A percentile compares a stretch with the other conserved stretches of the same genome.
These are phyloP conservation scores for Stomorhina lunata DNA, from an alignment of 2,888 invertebrate genomes.

Conservation along the genomic window DNA sequence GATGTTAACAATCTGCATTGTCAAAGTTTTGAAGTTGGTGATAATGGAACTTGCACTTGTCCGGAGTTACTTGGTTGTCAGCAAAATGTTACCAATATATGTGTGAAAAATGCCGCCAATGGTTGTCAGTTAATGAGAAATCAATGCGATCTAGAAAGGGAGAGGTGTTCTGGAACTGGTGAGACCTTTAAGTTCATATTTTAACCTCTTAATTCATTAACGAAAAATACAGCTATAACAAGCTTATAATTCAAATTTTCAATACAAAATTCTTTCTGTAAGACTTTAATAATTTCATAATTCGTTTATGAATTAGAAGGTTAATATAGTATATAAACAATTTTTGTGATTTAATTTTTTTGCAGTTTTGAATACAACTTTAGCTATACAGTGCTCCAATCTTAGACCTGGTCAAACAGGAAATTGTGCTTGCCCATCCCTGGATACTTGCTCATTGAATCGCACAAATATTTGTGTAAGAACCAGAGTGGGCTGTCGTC, in stretches of 20 bases:
- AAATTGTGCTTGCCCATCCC: conserved; percentile 10
- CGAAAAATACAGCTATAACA: too few species aligned
- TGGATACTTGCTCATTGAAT: conserved; percentile 20
- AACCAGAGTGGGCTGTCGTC: conserved; percentile 22
- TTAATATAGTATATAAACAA: too few species aligned
- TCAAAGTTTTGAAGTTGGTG: conserved; percentile 14
- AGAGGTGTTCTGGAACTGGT: conserved; percentile 8
- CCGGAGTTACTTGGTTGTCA: conserved; percentile 12
- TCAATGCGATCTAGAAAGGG: conserved; percentile 16
- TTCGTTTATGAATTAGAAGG: too few species aligned
- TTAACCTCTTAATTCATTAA: not conserved
- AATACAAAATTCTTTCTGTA: too few species aligned
- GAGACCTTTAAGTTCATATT: not conserved
- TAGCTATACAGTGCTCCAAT: conserved; percentile 19
- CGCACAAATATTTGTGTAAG: conserved; percentile 36
- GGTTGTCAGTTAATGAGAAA: conserved; percentile 10
- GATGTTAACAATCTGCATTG: conserved; percentile 39
- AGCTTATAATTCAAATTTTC: too few species aligned
- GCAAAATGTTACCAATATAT: conserved; percentile 42
- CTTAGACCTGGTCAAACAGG: conserved; percentile 16
- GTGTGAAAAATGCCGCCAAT: conserved; percentile 35
- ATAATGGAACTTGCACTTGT: conserved; percentile 18
- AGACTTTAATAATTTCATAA: too few species aligned
- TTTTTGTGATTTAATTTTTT: not conserved
- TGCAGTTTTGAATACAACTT: not conserved